These are phyloP conservation scores for Pogonus chalceus DNA, from an alignment of 1,140 invertebrate species.

Conservation along the genomic window DNA sequence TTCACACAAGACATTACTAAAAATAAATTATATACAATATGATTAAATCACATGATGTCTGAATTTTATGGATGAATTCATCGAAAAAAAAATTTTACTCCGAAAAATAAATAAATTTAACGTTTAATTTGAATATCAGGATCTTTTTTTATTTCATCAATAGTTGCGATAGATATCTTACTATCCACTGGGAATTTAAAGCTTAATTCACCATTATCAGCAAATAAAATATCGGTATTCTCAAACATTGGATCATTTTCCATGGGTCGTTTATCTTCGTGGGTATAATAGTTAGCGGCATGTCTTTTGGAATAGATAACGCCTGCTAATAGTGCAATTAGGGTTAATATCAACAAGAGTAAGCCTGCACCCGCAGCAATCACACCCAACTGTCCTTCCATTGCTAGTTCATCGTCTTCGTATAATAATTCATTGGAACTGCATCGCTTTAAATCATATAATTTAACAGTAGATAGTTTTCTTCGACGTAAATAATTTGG, in stretches of 20 bases:
- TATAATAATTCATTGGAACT: constrained; percentile 25
- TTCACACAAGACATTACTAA: too few relatives aligned
- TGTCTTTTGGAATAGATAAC: constrained; percentile 49
- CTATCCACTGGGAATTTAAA: constrained; percentile 33
- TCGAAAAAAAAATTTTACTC: too few relatives aligned
- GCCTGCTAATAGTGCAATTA: constrained; percentile 39
- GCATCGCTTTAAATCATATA: constrained; percentile 42
- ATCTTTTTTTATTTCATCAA: constrained; percentile 33
- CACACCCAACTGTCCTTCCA: constrained; percentile 45
- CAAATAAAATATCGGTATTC: constrained; percentile 30
- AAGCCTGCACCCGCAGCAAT: constrained; percentile 46
- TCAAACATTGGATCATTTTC: constrained; percentile 41
- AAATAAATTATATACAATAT: too few relatives aligned
- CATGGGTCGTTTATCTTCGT: constrained; percentile 49
- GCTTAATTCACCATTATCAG: constrained; percentile 28
- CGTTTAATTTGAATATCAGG: constrained; percentile 23
- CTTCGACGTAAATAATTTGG: constrained; percentile 41
- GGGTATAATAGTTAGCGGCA: constrained; percentile 60
- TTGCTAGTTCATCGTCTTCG: constrained; percentile 24
- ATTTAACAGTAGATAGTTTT: constrained; percentile 37
- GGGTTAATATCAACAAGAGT: constrained; percentile 40
- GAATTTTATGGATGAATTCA: too few relatives aligned
- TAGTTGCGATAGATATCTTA: constrained; percentile 31
- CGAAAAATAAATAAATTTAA: too few relatives aligned
- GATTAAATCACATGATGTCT: too few relatives aligned